Percentiles rank a stretch among this genome's conserved stretches.
These are phyloP conservation scores for Brachyhypopomus occidentalis DNA, from an alignment of 2,113 vertebrate species.

Conservation along the genomic window DNA sequence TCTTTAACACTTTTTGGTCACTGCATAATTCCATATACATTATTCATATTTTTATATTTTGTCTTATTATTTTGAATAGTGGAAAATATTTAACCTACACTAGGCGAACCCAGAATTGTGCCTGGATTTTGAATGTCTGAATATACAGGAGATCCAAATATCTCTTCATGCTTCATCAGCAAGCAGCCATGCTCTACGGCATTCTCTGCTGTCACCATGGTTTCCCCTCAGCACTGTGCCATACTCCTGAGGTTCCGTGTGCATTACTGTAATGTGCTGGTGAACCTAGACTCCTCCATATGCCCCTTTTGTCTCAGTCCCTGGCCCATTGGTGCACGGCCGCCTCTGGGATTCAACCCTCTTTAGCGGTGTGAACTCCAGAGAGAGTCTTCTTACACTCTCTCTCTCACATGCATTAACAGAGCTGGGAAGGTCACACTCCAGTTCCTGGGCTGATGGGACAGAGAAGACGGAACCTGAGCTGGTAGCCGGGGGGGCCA, in stretches of 20 bases:
- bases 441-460: not conserved
- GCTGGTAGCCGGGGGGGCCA: not conserved
- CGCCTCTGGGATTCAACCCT: slow-evolving; percentile 15
- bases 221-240: not conserved
- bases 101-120: too few relatives aligned
- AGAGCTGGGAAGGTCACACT: slow-evolving; percentile 28
- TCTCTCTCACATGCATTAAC: slow-evolving; percentile 33
- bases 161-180: too few relatives aligned
- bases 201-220: not conserved
- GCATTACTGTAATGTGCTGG: not conserved
- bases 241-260: not conserved
- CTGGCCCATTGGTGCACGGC: not conserved
- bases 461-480: not conserved
- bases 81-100: too few relatives aligned
- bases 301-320: slow-evolving; percentile 18
- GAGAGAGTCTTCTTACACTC: not conserved
- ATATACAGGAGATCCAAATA: too few relatives aligned
- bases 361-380: slow-evolving; percentile 6
- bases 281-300: not conserved
- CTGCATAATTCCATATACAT: too few relatives aligned
- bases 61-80: too few relatives aligned
- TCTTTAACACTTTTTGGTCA: too few relatives aligned
- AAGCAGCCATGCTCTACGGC: too few relatives aligned
- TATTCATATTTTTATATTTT: too few relatives aligned
- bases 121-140: too few relatives aligned